These are phyloP conservation scores for Luidia sarsii DNA, from an alignment of 53 echinoderm and acorn worm species.

Conservation along the genomic window DNA sequence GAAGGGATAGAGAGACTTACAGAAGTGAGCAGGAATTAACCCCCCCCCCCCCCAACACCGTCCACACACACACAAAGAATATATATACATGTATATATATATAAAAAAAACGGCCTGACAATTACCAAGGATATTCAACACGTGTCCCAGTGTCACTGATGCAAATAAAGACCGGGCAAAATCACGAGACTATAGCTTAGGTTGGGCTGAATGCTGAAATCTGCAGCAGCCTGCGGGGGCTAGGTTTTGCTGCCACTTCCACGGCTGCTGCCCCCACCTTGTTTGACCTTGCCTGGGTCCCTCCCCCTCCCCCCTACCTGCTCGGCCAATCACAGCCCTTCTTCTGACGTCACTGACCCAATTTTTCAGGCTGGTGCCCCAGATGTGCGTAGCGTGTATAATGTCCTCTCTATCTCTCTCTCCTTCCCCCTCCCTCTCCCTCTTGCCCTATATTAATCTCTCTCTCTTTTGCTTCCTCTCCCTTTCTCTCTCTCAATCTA, in stretches of 20 bases:
- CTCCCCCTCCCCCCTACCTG: no score
- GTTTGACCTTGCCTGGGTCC: constrained; percentile 20
- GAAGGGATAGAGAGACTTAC: no score
- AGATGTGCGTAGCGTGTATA: constrained; percentile 42
- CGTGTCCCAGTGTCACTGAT: constrained; percentile 21
- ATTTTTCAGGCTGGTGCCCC: constrained; percentile 24
- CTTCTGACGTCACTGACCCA: constrained; percentile 51
- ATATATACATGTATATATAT: no score
- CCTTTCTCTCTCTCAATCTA: no score
- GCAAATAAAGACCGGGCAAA: constrained; percentile 14
- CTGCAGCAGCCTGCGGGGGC: constrained; percentile 13
- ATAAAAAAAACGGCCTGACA: constrained; percentile 5
- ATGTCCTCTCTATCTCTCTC: no score
- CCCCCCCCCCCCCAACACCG: no score
- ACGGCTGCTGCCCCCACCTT: constrained; percentile 23
- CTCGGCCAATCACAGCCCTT: constrained; percentile 39
- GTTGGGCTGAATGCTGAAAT: constrained; percentile 30
- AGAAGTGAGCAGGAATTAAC: no score
- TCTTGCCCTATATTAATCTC: no score
- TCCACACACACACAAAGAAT: no score
- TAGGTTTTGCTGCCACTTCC: constrained; percentile 36
- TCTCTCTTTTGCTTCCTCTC: no score
- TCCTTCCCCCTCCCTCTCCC: no score
- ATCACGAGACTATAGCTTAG: constrained; percentile 10
- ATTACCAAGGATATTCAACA: constrained; percentile 20